Percentiles rank a stretch among this genome's conserved stretches.
phyloP scores from a whole-genome alignment of 2,113 vertebrate genomes.

The Xenopus tropicalis region UCB_Xtro_10.0 CM004443.2:50869501-50870000 shows the following conservation, averaged over 20 bases:
- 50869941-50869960: no score
- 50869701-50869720: conserved; percentile 31
- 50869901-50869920: no score
- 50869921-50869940: no score
- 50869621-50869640: neutral
- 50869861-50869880: conserved; percentile 1
- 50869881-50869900: no score
- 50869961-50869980: no score
- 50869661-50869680: conserved; percentile 1
- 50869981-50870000: no score
- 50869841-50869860: neutral
- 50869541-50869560: no score
- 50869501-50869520: no score
- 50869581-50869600: no score
- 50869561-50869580: no score
- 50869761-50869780: conserved; percentile 7
- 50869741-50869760: conserved; percentile 25
- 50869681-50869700: conserved; percentile 27
- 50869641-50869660: conserved; percentile 15
- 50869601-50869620: no score
- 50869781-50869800: conserved; percentile 20
- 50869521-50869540: no score
- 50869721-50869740: conserved; percentile 40
- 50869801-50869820: conserved; percentile 7
- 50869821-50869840: conserved; percentile 6